These are phyloP conservation scores for Thymelicus sylvestris DNA, from an alignment of 2,888 invertebrate genomes.

Conservation along the genomic window DNA sequence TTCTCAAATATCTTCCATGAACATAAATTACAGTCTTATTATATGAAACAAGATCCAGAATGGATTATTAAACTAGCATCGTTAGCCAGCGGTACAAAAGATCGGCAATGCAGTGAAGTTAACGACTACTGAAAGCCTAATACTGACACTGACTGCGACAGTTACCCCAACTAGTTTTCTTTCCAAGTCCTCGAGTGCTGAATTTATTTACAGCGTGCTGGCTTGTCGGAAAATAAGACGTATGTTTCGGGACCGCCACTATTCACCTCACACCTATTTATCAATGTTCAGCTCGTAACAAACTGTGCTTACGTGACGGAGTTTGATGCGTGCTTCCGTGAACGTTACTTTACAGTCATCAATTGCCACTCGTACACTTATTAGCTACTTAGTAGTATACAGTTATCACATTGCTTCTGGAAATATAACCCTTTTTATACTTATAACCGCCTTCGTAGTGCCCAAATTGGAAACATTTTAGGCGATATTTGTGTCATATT, in stretches of 20 bases:
- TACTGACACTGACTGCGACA: background rate
- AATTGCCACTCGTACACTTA: background rate
- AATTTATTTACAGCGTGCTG: slow-evolving; percentile 22
- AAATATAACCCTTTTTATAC: no score
- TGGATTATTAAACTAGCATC: no score
- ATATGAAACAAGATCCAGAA: no score
- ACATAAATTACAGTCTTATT: no score
- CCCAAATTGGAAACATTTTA: no score
- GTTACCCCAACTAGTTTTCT: slow-evolving; percentile 9
- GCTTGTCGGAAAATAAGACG: slow-evolving; percentile 29
- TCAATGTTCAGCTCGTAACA: slow-evolving; percentile 32
- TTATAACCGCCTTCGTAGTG: no score
- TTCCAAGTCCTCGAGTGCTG: slow-evolving; percentile 11
- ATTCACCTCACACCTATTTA: slow-evolving; percentile 33
- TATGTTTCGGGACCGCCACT: slow-evolving; percentile 26
- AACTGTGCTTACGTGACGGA: slow-evolving; percentile 29
- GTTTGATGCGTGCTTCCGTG: background rate
- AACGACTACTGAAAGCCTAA: background rate
- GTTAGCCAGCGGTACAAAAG: background rate
- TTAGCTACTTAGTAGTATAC: no score
- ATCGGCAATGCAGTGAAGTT: background rate
- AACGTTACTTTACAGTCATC: background rate
- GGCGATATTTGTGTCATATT: no score
- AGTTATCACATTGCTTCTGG: no score
- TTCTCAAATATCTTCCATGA: no score